A percentile compares a stretch with the other conserved stretches of the same genome.
These are phyloP conservation scores for Chauna torquata DNA, from an alignment of 2,113 vertebrate genomes.

Conservation along the genomic window DNA sequence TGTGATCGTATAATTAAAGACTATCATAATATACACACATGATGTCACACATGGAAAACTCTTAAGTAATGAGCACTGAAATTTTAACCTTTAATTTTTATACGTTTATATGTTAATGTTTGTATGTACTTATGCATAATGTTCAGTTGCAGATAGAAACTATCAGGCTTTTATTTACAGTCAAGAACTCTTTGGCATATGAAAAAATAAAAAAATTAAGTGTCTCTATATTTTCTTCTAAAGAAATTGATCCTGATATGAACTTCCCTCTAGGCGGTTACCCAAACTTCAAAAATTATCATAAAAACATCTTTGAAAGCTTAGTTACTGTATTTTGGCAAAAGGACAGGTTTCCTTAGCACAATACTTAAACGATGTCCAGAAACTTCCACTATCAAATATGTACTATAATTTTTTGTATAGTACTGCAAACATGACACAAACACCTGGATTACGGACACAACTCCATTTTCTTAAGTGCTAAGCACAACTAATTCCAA, in stretches of 20 bases:
- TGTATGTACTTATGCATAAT: not conserved
- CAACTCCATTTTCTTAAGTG: not conserved
- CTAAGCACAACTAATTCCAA: slow-evolving; percentile 29
- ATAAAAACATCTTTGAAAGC: not conserved
- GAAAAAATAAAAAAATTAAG: not conserved
- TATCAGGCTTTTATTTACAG: not conserved
- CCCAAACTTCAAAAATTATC: not conserved
- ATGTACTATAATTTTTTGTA: not conserved
- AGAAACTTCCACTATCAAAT: not conserved
- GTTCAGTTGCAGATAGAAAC: not conserved
- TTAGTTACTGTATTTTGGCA: not conserved
- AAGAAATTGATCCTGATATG: not conserved
- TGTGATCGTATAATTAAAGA: not conserved
- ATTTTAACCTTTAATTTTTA: not conserved
- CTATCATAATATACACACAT: not conserved
- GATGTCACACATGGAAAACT: not conserved
- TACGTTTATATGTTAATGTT: not conserved
- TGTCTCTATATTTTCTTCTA: not conserved
- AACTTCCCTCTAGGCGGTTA: not conserved
- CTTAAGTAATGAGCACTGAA: not conserved
- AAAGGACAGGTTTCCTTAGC: not conserved
- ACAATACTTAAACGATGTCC: not conserved
- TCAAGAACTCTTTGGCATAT: not conserved
- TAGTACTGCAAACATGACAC: not conserved
- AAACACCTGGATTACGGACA: slow-evolving; percentile 2